phyloP scores from a whole-genome alignment of 2,113 vertebrate species.

The Campylorhamphus procurvoides region DNA sequence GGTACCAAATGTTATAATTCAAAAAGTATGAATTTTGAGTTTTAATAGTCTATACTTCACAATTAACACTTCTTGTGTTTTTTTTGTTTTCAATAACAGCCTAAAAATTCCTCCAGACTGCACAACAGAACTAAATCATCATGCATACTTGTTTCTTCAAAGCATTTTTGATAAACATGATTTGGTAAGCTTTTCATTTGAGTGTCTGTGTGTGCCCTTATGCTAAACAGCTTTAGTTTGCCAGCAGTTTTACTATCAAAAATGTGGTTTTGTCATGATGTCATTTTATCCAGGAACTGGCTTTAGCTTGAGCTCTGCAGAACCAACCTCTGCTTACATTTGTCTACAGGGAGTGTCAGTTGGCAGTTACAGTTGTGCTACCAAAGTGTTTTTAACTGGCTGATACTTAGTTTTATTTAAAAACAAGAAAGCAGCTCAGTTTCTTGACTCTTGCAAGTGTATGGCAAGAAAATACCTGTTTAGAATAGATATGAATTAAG shows the following conservation, averaged over 20 bases:
- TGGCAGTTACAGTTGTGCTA: background rate
- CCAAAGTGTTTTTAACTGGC: background rate
- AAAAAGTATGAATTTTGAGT: background rate
- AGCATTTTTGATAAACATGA: slow-evolving; percentile 99
- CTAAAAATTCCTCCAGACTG: slow-evolving; percentile 93
- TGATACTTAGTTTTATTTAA: background rate
- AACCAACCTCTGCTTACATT: background rate
- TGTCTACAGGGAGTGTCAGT: background rate
- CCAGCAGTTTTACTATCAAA: background rate
- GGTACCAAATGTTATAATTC: background rate
- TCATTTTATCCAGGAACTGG: background rate
- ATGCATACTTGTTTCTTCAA: slow-evolving; percentile 97
- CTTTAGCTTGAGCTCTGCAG: background rate
- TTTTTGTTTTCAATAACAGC: slow-evolving; percentile 74
- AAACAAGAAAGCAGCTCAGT: background rate
- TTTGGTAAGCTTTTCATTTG: slow-evolving; percentile 83
- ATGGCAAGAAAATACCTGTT: background rate
- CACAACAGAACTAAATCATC: slow-evolving; percentile 98
- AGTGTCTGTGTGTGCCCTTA: background rate
- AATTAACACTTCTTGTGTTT: background rate
- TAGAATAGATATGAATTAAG: background rate
- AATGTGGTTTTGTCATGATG: background rate
- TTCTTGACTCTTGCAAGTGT: background rate
- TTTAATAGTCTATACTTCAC: background rate
- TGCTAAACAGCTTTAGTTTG: background rate